These are phyloP conservation scores for Pandemis cinnamomeana DNA, from an alignment of 2,888 invertebrate genomes.

Conservation along the genomic window DNA sequence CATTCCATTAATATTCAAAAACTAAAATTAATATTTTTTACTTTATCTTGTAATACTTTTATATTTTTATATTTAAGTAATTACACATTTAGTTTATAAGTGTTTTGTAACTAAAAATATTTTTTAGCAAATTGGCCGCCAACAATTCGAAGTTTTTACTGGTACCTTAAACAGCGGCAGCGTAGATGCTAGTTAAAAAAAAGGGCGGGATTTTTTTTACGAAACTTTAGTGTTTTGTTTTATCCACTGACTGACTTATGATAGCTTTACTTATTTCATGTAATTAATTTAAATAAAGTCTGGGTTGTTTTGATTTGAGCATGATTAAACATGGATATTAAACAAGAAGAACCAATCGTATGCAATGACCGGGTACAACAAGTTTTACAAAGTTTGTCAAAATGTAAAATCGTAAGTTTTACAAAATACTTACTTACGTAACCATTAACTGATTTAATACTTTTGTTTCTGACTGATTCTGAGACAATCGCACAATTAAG, in stretches of 20 bases:
- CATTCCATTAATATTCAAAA: background rate
- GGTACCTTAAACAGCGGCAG: background rate
- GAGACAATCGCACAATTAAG: background rate
- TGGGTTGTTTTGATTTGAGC: background rate
- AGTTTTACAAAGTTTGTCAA: conserved; percentile 63
- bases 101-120: too few species aligned
- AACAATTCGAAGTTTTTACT: background rate
- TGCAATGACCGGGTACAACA: conserved; percentile 62
- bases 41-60: too few species aligned
- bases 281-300: background rate
- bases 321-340: conserved; percentile 48
- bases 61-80: too few species aligned
- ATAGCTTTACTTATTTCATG: background rate
- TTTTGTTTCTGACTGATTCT: background rate
- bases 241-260: background rate
- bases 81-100: too few species aligned
- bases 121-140: too few species aligned
- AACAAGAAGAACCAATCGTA: conserved; percentile 46
- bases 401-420: conserved; percentile 70
- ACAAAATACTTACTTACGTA: background rate
- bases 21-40: background rate
- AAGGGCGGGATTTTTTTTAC: background rate
- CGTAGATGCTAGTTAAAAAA: background rate
- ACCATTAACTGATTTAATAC: background rate
- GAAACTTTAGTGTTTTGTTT: background rate